phyloP scores from a whole-genome alignment of 1,140 invertebrate genomes.

The Calliopsis andreniformis region DNA sequence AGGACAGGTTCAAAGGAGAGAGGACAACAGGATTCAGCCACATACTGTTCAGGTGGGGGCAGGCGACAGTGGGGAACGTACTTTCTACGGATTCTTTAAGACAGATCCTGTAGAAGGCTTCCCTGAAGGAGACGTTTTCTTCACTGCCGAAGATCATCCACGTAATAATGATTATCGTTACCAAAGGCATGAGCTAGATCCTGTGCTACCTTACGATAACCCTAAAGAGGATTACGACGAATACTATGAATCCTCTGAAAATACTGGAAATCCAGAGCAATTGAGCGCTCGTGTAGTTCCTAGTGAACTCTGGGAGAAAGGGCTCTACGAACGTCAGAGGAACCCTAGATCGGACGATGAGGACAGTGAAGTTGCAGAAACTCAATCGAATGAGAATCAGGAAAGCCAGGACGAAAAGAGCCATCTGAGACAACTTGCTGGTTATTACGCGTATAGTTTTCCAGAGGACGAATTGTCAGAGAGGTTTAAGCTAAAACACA shows the following conservation, averaged over 20 bases:
- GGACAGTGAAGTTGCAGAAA: too few species aligned
- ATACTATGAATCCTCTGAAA: conserved; percentile 31
- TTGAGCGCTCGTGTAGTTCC: neutral
- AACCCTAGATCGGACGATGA: neutral
- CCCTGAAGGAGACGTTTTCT: conserved; percentile 58
- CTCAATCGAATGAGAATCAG: too few species aligned
- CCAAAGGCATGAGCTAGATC: conserved; percentile 22
- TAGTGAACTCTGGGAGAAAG: conserved; percentile 57
- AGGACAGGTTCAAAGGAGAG: conserved; percentile 17
- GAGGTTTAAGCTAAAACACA: too few species aligned
- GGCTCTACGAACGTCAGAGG: conserved; percentile 16
- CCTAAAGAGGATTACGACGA: conserved; percentile 26
- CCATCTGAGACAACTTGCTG: neutral
- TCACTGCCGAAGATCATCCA: conserved; percentile 21
- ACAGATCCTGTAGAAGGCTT: conserved; percentile 56
- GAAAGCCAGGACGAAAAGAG: neutral
- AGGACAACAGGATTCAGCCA: conserved; percentile 12
- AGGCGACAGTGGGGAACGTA: conserved; percentile 56
- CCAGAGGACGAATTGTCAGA: too few species aligned
- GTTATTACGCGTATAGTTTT: neutral
- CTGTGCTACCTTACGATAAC: conserved; percentile 4
- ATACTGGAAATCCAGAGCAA: conserved; percentile 42
- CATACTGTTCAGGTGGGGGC: conserved; percentile 22
- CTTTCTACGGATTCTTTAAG: conserved; percentile 66
- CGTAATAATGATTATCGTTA: conserved; percentile 52